Percentiles rank a stretch among this genome's conserved stretches.
Evolutionary conservation across 1,140 invertebrate species (phyloP).

Genomic region (Ylistrum balloti): DNA sequence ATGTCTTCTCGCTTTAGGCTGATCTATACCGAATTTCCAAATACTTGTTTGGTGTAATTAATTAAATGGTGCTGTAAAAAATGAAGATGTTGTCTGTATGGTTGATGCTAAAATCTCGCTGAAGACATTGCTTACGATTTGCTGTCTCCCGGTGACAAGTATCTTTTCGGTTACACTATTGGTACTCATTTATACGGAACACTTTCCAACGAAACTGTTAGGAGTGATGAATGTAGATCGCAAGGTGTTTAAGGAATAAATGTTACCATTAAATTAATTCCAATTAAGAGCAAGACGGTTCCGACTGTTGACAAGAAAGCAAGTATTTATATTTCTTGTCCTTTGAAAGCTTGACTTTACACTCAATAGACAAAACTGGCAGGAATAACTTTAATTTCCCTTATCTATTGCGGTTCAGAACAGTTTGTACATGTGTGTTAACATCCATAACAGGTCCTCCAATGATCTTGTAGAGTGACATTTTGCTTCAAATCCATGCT

Average conservation of each 20-base stretch:
- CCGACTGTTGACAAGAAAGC: constrained; percentile 14
- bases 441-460: neutral
- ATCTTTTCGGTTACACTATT: too few species aligned
- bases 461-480: neutral
- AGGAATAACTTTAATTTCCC: neutral
- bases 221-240: neutral
- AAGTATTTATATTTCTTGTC: neutral
- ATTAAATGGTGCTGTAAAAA: too few species aligned
- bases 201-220: neutral
- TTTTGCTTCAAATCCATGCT: neutral
- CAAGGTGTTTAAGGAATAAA: neutral
- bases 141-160: too few species aligned
- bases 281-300: neutral
- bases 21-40: too few species aligned
- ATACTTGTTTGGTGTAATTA: too few species aligned
- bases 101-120: too few species aligned
- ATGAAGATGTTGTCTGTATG: too few species aligned
- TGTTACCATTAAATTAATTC: neutral
- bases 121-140: too few species aligned
- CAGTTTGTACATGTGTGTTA: neutral
- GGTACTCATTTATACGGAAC: too few species aligned
- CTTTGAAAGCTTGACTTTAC: neutral
- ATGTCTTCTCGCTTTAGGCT: too few species aligned
- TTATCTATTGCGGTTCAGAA: neutral
- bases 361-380: neutral